Evolutionary conservation across 1,140 invertebrate genomes (phyloP), one percentile per base, ranked within the genome.

Genomic region (Hyphantria cunea): DNA sequence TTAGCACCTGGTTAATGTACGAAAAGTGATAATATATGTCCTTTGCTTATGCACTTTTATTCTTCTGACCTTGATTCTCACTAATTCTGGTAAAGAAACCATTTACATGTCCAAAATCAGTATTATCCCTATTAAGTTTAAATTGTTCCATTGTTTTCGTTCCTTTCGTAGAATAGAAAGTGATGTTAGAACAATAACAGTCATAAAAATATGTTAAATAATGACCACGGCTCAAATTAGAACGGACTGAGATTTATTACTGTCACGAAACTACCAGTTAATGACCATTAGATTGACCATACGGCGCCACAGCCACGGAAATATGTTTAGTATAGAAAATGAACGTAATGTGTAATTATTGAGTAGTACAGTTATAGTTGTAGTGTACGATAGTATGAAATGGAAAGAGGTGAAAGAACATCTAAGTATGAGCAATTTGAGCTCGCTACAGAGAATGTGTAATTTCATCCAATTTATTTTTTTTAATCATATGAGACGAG

Each of bases 391-490:
- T 5, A 25, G 17, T 25, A 25, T 25, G 17, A 25, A 71, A 72
- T 68, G 69, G 62, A 68, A 64, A 69, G 17, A 58, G 11, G 56
- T 66, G 69, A 74, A 73, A 75, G 72, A 80, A 51, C 70, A 41
- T 56, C 37, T 45, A 68, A 76, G 68, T 60, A 72, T 72, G n/a
- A 31, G 73, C 74, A 78, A 80, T 80, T 80, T 71, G 64, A 76
- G 59, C 64, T 63, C 69, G 62, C 34, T 41, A 63, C 58, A 62
- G 66, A 70, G 74, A 75, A 78, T 71, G 70, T 78, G 70, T 83
- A 82, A 84, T 81, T 82, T 80, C 66, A 76, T 78, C 72, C 72
- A 81, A 83, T 84, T 82, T 71, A 59, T 66, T 73, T 74, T 78
- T 82, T 82, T 74, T 66, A 17, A 62, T 41, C 66, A 13, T 44